Evolutionary conservation across 1,140 invertebrate genomes (phyloP).

Genomic region (Euborellia annulipes): DNA sequence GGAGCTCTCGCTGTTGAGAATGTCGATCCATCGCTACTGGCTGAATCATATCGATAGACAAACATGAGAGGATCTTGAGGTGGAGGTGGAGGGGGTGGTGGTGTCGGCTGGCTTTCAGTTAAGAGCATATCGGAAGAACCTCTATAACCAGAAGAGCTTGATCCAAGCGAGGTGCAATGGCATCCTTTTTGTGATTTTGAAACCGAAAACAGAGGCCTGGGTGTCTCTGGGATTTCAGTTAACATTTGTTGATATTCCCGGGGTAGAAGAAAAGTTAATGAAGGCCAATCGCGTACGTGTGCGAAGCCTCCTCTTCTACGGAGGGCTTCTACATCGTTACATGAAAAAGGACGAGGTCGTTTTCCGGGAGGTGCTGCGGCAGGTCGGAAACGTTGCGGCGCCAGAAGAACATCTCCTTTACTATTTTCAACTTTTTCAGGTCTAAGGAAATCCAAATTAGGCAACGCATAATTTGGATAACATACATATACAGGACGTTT

Average conservation of each 20-base stretch:
- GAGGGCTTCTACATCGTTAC: constrained; percentile 64
- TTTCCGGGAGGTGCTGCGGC: constrained; percentile 19
- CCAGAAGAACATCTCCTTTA: background rate
- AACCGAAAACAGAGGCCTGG: no score
- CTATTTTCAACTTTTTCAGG: no score
- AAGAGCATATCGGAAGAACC: constrained; percentile 63
- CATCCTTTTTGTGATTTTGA: constrained; percentile 4
- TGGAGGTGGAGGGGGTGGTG: constrained; percentile 30
- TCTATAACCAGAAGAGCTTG: constrained; percentile 59
- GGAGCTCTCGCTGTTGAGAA: no score
- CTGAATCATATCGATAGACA: constrained; percentile 66
- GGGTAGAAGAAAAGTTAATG: constrained; percentile 69
- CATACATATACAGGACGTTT: constrained; percentile 71
- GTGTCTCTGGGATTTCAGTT: constrained; percentile 52
- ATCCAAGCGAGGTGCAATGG: constrained; percentile 28
- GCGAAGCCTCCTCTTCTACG: constrained; percentile 56
- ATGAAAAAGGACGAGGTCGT: constrained; percentile 56
- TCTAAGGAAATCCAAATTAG: background rate
- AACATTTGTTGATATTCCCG: constrained; percentile 56
- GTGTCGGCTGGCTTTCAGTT: constrained; percentile 53
- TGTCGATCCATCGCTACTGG: constrained; percentile 15
- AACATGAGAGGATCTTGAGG: constrained; percentile 48
- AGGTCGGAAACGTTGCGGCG: constrained; percentile 1
- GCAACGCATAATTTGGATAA: constrained; percentile 82
- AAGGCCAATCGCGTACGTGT: constrained; percentile 82